phyloP scores from a whole-genome alignment of 2,888 invertebrate genomes.

The Steromphala cineraria region DNA sequence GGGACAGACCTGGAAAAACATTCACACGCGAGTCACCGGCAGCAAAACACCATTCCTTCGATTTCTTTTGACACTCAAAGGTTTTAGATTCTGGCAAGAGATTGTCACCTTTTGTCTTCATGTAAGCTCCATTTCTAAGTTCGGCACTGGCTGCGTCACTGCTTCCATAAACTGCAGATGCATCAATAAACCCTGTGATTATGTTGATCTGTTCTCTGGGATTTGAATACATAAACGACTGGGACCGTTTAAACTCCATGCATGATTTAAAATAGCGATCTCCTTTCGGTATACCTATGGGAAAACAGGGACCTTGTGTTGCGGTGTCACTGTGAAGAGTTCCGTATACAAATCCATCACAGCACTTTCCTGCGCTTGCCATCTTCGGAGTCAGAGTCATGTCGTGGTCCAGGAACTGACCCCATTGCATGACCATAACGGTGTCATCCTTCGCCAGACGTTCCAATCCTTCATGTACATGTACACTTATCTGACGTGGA shows the following conservation, averaged over 20 bases:
- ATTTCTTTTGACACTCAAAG: too few species aligned
- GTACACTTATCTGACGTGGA: background rate
- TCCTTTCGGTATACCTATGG: too few species aligned
- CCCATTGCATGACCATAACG: background rate
- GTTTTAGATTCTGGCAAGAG: too few species aligned
- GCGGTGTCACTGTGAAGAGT: too few species aligned
- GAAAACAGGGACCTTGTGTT: too few species aligned
- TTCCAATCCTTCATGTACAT: too few species aligned
- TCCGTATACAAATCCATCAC: too few species aligned
- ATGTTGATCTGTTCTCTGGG: constrained; percentile 83
- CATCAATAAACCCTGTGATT: constrained; percentile 88
- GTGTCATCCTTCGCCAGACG: background rate
- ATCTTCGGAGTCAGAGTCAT: background rate
- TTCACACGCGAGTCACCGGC: constrained; percentile 44
- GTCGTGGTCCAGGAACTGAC: background rate
- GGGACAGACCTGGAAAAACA: constrained; percentile 38
- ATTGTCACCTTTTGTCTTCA: too few species aligned
- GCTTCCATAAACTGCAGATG: constrained; percentile 77
- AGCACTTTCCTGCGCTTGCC: background rate
- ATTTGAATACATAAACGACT: too few species aligned
- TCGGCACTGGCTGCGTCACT: background rate
- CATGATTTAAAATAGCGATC: too few species aligned
- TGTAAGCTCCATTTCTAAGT: background rate
- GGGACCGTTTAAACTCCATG: too few species aligned
- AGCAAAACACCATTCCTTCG: too few species aligned